Evolutionary conservation across 2,797 vertebrate species (phyloP), one percentile per base, ranked within the genome.

Genomic region (Vultur gryphus): DNA sequence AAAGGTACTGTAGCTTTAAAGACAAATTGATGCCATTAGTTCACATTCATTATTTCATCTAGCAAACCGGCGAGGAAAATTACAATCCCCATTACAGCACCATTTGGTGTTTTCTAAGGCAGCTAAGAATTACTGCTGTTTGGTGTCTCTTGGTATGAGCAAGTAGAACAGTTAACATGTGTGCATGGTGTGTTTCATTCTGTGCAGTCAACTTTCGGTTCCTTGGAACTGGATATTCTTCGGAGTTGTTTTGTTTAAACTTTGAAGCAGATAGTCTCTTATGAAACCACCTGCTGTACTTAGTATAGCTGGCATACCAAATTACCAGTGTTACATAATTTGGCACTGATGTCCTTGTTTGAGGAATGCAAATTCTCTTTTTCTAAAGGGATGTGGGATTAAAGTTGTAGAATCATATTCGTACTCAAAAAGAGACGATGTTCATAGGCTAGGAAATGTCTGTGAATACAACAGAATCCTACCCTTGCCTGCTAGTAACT

Each of bases 11-110:
- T 46, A 58, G n/a, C 29, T 79, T 93, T 87, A 85, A 48, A 77
- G 52, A 67, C 8, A 84, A 87, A 79, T 54, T 55, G 44, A 33
- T 55, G 49, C 13, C 18, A 29, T 82, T 82, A 88, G 31, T 94
- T 97, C 66, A 67, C 35, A 54, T 92, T 83, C 51, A 55, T 87
- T 89, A 86, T 72, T 94, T 66, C 51, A 72, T 90, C 43, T 89
- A 93, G 31, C 54, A 84, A 70, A 70, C 48, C 81, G 77, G n/a
- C 93, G 76, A 87, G 61, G n/a, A 92, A 96, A 96, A 95, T 70
- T 66, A 10, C 61, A 85, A 33, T 73, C 21, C 54, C 64, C 46
- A 37, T 89, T 83, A 87, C 7, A 84, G 58, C 49, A 61, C 51
- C 71, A 80, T 78, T 89, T 89, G 84, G 31, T n/a, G 44, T 93